These are phyloP conservation scores for Oenanthe melanoleuca DNA, from an alignment of 2,113 vertebrate genomes.

Conservation along the genomic window DNA sequence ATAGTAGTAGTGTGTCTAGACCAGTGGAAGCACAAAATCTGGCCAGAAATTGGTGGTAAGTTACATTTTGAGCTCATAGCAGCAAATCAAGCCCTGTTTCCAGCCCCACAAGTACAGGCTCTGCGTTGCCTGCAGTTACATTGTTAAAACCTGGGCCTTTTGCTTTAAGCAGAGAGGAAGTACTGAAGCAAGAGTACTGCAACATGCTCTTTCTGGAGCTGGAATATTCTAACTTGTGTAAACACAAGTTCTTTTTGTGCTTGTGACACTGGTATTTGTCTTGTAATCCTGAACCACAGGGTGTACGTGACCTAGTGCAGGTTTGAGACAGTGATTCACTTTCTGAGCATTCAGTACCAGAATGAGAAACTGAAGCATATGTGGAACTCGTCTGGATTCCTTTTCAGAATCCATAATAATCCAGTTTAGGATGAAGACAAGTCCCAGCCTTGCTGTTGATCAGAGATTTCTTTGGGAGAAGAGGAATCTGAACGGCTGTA, in stretches of 20 bases:
- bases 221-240: not conserved
- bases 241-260: not conserved
- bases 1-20: conserved; percentile 85
- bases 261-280: not conserved
- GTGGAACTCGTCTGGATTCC: not conserved
- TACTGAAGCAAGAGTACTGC: not conserved
- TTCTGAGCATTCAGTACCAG: not conserved
- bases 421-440: not conserved
- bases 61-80: not conserved
- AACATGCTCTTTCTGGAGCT: not conserved
- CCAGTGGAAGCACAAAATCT: conserved; percentile 91
- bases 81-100: fast-evolving
- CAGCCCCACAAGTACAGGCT: not conserved
- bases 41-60: conserved; percentile 89
- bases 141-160: not conserved
- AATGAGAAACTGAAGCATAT: not conserved
- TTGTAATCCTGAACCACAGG: not conserved
- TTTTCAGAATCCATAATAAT: not conserved
- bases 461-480: not conserved
- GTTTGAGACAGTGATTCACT: not conserved
- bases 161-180: not conserved
- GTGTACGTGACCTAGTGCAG: not conserved
- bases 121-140: not conserved
- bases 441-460: not conserved
- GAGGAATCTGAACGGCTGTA: not conserved